Evolutionary conservation across 2,113 vertebrate genomes (phyloP).

Genomic region (Benitochromis conjunctus): DNA sequence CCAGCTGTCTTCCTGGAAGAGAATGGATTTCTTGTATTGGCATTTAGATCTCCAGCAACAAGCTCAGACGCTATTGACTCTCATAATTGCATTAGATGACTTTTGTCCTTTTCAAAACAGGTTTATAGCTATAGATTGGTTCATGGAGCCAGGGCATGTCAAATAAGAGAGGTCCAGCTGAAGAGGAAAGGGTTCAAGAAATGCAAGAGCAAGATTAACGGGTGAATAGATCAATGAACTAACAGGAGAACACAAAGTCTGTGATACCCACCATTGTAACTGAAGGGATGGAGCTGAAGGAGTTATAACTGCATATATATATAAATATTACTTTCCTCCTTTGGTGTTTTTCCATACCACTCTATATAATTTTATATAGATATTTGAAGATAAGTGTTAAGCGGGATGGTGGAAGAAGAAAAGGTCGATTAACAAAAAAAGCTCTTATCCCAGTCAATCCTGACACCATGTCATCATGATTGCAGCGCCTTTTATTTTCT

Average conservation of each 20-base stretch:
- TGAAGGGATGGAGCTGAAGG: background rate
- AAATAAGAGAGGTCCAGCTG: conserved; percentile 6
- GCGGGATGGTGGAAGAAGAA: background rate
- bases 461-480: background rate
- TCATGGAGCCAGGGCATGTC: background rate
- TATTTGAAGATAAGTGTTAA: background rate
- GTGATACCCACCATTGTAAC: conserved; percentile 7
- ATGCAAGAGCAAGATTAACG: background rate
- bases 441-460: background rate
- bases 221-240: background rate
- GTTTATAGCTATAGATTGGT: conserved; percentile 2
- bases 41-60: conserved; percentile 35
- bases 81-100: conserved; percentile 35
- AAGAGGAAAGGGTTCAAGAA: background rate
- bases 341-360: background rate
- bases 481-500: background rate
- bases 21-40: conserved; percentile 10
- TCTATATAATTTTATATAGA: background rate
- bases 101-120: conserved; percentile 35
- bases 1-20: conserved; percentile 38
- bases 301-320: background rate
- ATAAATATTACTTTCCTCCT: background rate
- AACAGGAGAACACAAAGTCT: background rate
- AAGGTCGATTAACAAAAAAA: background rate
- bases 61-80: conserved; percentile 26